Evolutionary conservation across 2,888 invertebrate genomes (phyloP).

Genomic region (Ypsolopha sequella): DNA sequence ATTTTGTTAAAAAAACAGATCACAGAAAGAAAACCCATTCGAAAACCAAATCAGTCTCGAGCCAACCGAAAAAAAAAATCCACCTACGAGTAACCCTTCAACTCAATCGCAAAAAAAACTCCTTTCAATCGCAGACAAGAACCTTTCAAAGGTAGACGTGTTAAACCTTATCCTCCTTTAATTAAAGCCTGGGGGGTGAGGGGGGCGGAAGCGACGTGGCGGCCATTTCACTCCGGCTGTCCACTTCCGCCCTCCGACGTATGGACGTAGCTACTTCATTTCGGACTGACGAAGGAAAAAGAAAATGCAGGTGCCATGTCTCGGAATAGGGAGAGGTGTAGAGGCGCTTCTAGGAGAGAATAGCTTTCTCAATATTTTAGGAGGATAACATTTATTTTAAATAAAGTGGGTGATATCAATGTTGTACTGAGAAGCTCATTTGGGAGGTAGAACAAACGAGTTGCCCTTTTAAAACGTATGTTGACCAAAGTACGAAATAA

Average conservation of each 20-base stretch:
- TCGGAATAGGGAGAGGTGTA: conserved; percentile 24
- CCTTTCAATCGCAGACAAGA: conserved; percentile 29
- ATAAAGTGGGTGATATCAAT: too few species aligned
- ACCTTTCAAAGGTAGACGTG: conserved; percentile 44
- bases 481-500: too few species aligned
- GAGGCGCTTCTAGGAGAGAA: conserved; percentile 17
- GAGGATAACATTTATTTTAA: too few species aligned
- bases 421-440: too few species aligned
- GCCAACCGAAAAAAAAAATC: too few species aligned
- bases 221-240: conserved; percentile 48
- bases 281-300: conserved; percentile 51
- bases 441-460: too few species aligned
- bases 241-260: conserved; percentile 49
- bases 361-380: neutral
- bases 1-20: too few species aligned
- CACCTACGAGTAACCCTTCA: conserved; percentile 3
- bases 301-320: conserved; percentile 39
- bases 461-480: too few species aligned
- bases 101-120: conserved; percentile 19
- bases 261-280: conserved; percentile 59
- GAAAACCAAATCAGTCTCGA: too few species aligned
- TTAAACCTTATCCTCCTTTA: conserved; percentile 64
- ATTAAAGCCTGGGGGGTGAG: conserved; percentile 42
- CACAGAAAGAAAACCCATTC: too few species aligned
- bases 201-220: conserved; percentile 28